These are phyloP conservation scores for Oreochromis tanganicae DNA, from an alignment of 2,113 vertebrate species.

Conservation along the genomic window DNA sequence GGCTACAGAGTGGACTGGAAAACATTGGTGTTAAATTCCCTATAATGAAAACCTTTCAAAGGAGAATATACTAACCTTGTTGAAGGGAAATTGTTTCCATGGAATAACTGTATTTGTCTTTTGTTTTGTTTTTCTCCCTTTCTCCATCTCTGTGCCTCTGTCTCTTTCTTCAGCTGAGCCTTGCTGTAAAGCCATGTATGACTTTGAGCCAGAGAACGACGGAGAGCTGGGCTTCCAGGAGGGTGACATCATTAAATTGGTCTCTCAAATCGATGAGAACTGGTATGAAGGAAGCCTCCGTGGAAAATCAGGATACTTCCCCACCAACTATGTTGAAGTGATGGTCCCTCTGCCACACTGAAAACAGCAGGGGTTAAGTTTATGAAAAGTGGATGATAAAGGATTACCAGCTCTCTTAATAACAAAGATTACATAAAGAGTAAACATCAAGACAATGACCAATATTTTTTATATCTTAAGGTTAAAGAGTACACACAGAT, in stretches of 20 bases:
- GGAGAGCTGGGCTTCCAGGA: conserved; percentile 92
- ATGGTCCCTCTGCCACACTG: conserved; percentile 85
- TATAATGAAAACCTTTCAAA: background rate
- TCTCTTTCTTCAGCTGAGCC: conserved; percentile 78
- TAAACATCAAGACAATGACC: background rate
- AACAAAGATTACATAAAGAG: background rate
- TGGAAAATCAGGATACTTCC: conserved; percentile 89
- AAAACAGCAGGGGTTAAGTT: background rate
- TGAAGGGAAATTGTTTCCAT: background rate
- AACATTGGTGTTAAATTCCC: background rate
- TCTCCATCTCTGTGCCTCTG: background rate
- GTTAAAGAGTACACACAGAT: background rate
- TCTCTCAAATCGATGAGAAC: conserved; percentile 93
- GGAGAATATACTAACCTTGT: background rate
- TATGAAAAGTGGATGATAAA: background rate
- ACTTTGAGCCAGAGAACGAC: conserved; percentile 93
- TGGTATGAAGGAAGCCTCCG: conserved; percentile 90
- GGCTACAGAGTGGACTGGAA: background rate
- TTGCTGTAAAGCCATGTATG: conserved; percentile 89
- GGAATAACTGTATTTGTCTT: background rate
- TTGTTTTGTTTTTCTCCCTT: background rate
- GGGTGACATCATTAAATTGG: conserved; percentile 90
- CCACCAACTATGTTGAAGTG: conserved; percentile 94
- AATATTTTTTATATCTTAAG: background rate
- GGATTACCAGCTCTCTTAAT: background rate